Evolutionary conservation across 2,888 invertebrate species (phyloP).

Genomic region (Dryadula phaetusa): DNA sequence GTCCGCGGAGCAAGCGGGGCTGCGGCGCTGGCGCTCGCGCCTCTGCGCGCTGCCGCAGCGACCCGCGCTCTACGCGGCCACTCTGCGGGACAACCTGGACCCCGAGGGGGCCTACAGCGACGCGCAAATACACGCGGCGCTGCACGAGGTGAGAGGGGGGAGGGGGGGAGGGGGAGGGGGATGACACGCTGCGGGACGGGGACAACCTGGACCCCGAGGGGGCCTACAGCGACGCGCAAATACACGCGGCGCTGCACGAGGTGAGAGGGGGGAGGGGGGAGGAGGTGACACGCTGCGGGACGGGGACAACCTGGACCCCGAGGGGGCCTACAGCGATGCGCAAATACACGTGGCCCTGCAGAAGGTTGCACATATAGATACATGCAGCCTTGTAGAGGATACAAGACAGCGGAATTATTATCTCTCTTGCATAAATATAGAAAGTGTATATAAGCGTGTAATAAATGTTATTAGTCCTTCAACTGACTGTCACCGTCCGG

Average conservation of each 20-base stretch:
- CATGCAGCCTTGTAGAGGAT: too few species aligned
- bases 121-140: constrained; percentile 86
- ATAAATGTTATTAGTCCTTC: too few species aligned
- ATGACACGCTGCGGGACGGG: constrained; percentile 88
- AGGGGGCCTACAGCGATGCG: constrained; percentile 85
- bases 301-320: constrained; percentile 92
- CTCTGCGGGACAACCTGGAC: constrained; percentile 90
- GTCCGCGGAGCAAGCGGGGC: constrained; percentile 66
- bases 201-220: constrained; percentile 91
- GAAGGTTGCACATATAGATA: constrained; percentile 71
- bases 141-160: constrained; percentile 85
- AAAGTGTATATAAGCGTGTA: too few species aligned
- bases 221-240: constrained; percentile 84
- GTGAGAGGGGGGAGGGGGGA: constrained; percentile 56
- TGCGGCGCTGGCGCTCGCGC: constrained; percentile 83
- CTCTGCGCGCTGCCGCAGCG: constrained; percentile 88
- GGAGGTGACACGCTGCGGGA: constrained; percentile 86
- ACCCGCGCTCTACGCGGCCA: constrained; percentile 90
- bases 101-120: constrained; percentile 88
- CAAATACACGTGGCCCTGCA: constrained; percentile 89
- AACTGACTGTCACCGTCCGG: too few species aligned
- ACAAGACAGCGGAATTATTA: background rate
- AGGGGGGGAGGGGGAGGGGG: constrained; percentile 37
- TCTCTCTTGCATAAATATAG: too few species aligned
- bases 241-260: constrained; percentile 90